Conservation (phyloP, 2,888 invertebrate species). For the Ormyrus nitidulus region DNA sequence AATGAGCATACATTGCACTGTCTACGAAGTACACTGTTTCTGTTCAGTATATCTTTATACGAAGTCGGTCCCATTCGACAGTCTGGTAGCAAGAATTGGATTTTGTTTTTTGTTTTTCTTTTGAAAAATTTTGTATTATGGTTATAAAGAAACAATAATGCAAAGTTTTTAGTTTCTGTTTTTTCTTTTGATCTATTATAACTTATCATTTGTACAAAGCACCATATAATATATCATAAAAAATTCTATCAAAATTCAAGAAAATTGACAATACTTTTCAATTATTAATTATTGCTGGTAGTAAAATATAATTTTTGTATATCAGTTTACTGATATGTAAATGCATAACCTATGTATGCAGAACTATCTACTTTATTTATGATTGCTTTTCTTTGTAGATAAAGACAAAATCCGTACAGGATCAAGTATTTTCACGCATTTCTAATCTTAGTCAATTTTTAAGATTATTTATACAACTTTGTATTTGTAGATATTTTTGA, state of each 20-base stretch:
- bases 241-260: slow-evolving; percentile 9
- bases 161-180: neutral
- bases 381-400: neutral
- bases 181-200: neutral
- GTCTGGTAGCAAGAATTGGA: slow-evolving; percentile 34
- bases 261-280: slow-evolving; percentile 4
- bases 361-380: slow-evolving; percentile 1
- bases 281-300: slow-evolving; percentile 1
- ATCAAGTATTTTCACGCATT: neutral
- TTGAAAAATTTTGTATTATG: too few species aligned
- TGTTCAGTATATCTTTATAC: slow-evolving; percentile 24
- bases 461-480: neutral
- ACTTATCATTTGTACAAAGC: neutral
- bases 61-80: slow-evolving; percentile 53
- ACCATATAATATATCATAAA: neutral
- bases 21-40: slow-evolving; percentile 34
- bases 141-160: slow-evolving; percentile 1
- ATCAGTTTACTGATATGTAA: slow-evolving; percentile 38
- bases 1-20: slow-evolving; percentile 32
- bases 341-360: neutral
- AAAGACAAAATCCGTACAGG: neutral
- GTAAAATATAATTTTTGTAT: slow-evolving; percentile 18
- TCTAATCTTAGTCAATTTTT: too few species aligned
- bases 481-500: slow-evolving; percentile 8
- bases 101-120: slow-evolving; percentile 3